A percentile compares a stretch with the other conserved stretches of the same genome.
phyloP scores from a whole-genome alignment of 2,113 vertebrate species.

The Australoheros scitulus region DNA sequence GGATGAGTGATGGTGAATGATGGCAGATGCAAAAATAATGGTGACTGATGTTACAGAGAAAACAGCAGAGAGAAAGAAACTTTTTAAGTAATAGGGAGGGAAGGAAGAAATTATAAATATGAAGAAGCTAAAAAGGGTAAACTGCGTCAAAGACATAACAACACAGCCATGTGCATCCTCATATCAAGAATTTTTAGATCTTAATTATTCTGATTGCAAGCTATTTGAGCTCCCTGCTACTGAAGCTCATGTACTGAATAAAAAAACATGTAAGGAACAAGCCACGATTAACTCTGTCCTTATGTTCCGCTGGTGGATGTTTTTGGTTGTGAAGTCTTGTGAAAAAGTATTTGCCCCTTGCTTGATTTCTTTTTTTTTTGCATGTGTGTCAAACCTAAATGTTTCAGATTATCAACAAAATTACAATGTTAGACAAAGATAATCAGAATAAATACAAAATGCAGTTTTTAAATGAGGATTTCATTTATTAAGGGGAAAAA shows the following conservation, averaged over 20 bases:
- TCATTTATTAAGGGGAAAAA: no score
- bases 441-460: no score
- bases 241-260: neutral
- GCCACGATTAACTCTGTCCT: neutral
- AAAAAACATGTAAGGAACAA: neutral
- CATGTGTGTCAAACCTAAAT: no score
- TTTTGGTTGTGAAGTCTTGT: no score
- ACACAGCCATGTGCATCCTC: neutral
- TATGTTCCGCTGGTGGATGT: no score
- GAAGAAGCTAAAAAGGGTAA: neutral
- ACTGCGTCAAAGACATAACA: neutral
- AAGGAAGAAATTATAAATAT: neutral
- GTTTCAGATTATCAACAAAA: no score
- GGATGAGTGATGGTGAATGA: conserved; percentile 8
- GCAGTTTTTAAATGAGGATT: no score
- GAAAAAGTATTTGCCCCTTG: no score
- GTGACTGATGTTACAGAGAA: conserved; percentile 8
- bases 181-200: neutral
- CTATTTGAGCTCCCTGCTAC: neutral
- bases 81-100: neutral
- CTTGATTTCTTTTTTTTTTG: no score
- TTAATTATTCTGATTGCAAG: conserved; percentile 17
- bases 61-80: neutral
- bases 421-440: no score
- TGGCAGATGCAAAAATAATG: conserved; percentile 37